A percentile compares a stretch with the other conserved stretches of the same genome.
These are phyloP conservation scores for Acanthurus tractus DNA, from an alignment of 2,797 vertebrate genomes.

Conservation along the genomic window DNA sequence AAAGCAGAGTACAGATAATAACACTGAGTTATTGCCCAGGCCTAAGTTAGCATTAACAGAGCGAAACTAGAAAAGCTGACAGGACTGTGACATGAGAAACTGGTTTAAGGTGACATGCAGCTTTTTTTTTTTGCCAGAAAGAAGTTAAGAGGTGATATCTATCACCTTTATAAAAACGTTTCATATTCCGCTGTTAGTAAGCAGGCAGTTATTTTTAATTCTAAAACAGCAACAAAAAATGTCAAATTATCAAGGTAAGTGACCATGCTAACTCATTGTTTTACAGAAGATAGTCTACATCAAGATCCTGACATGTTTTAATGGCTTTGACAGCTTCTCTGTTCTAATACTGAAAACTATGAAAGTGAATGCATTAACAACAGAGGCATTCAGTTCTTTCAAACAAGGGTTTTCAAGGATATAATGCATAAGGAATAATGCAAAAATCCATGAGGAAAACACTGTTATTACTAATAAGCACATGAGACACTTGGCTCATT, in stretches of 20 bases:
- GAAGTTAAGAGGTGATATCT: no score
- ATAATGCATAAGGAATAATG: neutral
- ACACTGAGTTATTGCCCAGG: no score
- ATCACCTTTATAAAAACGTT: no score
- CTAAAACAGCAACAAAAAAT: neutral
- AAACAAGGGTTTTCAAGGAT: neutral
- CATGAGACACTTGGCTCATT: slow-evolving; percentile 8
- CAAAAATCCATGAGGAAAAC: neutral
- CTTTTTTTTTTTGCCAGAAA: no score
- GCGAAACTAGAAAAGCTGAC: no score
- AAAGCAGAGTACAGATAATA: no score
- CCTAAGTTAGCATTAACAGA: no score
- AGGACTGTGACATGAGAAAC: no score
- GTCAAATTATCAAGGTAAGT: neutral
- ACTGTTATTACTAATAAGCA: neutral
- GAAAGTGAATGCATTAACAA: slow-evolving; percentile 11
- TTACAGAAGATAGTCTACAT: neutral
- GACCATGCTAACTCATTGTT: neutral
- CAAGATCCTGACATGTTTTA: neutral
- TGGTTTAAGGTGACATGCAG: no score
- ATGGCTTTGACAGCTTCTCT: neutral
- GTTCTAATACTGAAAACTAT: neutral
- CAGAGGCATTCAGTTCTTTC: slow-evolving; percentile 2
- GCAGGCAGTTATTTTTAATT: neutral
- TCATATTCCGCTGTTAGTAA: no score